Percentiles rank a stretch among this genome's conserved stretches.
These are phyloP conservation scores for Ectropis crepuscularia DNA, from an alignment of 2,888 invertebrate genomes.

Conservation along the genomic window DNA sequence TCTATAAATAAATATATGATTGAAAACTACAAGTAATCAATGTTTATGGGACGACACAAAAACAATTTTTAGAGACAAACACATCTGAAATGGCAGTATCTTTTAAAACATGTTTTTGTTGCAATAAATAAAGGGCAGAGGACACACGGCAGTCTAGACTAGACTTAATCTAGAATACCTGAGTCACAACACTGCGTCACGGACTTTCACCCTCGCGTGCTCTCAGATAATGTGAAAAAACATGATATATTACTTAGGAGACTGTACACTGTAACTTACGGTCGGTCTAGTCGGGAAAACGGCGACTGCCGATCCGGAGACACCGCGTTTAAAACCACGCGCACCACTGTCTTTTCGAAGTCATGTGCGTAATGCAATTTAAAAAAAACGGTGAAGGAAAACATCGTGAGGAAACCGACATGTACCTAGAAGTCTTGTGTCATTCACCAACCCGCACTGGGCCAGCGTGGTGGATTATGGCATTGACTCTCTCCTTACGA, in stretches of 20 bases:
- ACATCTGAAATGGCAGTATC: constrained; percentile 29
- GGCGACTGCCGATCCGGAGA: too few species aligned
- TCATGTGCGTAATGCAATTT: too few species aligned
- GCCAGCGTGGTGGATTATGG: too few species aligned
- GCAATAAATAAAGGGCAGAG: constrained; percentile 45
- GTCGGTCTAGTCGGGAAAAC: too few species aligned
- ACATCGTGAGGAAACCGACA: too few species aligned
- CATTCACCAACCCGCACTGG: too few species aligned
- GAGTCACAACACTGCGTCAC: constrained; percentile 38
- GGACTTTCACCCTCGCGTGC: constrained; percentile 36
- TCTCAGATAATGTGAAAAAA: constrained; percentile 8
- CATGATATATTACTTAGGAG: constrained; percentile 11
- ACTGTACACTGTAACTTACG: neutral
- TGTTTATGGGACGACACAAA: neutral
- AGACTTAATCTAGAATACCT: constrained; percentile 43
- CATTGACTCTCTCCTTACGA: too few species aligned
- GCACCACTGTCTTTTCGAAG: too few species aligned
- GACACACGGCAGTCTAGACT: constrained; percentile 47
- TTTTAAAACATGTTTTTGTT: constrained; percentile 42
- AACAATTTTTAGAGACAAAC: neutral
- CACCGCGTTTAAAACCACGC: too few species aligned
- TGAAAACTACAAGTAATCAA: neutral
- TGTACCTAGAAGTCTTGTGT: too few species aligned
- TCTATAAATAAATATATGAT: too few species aligned
- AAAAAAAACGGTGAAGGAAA: too few species aligned